Conservation (phyloP, 2,888 invertebrate genomes). For the Limnephilus marmoratus region DNA sequence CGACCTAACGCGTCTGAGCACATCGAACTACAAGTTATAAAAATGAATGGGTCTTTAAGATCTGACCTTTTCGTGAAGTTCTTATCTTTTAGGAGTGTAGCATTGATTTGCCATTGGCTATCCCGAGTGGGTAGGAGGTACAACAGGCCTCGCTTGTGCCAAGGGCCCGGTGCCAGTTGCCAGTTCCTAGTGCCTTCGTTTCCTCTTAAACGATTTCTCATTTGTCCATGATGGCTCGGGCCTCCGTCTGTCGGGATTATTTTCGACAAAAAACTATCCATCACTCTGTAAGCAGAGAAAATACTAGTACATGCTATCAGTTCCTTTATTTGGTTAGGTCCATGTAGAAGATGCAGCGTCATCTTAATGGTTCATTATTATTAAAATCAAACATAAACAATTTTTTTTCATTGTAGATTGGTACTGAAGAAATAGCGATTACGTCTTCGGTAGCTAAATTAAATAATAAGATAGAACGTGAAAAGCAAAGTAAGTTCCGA, state of each 20-base stretch:
- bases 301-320: not conserved
- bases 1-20: not conserved
- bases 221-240: not conserved
- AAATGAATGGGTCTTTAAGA: not conserved
- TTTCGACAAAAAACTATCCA: constrained; percentile 49
- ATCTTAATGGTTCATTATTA: not conserved
- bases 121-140: not conserved
- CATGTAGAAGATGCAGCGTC: not conserved
- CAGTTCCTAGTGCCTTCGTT: not conserved
- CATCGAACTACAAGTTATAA: not conserved
- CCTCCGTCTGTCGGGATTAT: constrained; percentile 36
- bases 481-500: no score
- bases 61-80: not conserved
- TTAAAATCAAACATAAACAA: no score
- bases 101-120: not conserved
- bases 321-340: not conserved
- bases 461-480: no score
- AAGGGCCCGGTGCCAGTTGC: not conserved
- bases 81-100: not conserved
- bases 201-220: constrained; percentile 27
- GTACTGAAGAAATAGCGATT: no score
- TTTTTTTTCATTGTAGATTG: no score
- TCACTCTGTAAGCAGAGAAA: constrained; percentile 27
- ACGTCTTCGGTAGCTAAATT: no score
- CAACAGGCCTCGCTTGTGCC: not conserved